These are phyloP conservation scores for Chrysolina oricalcia DNA, from an alignment of 2,888 invertebrate species.

Conservation along the genomic window DNA sequence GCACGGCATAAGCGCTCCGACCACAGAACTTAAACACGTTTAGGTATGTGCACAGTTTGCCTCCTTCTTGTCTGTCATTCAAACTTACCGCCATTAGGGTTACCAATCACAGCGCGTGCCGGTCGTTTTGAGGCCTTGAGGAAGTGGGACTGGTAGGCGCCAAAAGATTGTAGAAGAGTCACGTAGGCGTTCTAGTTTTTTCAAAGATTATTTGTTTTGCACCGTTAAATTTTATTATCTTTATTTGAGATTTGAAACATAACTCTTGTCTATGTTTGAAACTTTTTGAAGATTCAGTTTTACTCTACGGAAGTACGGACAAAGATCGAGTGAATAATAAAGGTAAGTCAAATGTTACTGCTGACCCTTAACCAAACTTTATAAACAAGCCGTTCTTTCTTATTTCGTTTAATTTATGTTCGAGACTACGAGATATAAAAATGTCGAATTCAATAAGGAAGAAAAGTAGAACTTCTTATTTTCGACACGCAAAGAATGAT, in stretches of 20 bases:
- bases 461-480: neutral
- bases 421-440: neutral
- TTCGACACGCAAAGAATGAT: constrained; percentile 13
- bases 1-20: no score
- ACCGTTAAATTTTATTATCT: neutral
- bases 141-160: no score
- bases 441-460: constrained; percentile 8
- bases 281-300: neutral
- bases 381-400: neutral
- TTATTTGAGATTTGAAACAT: neutral
- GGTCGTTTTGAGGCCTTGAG: no score
- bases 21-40: no score
- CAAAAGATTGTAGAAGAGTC: no score
- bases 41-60: no score
- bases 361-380: neutral
- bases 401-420: neutral
- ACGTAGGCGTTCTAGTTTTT: no score
- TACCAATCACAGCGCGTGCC: no score
- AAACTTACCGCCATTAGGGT: no score
- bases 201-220: no score
- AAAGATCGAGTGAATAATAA: neutral
- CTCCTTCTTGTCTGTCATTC: no score
- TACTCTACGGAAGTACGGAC: neutral
- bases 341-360: neutral
- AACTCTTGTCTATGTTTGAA: no score